phyloP scores from a whole-genome alignment of 2,797 vertebrate species.

The Allochrocebus solatus region DNA sequence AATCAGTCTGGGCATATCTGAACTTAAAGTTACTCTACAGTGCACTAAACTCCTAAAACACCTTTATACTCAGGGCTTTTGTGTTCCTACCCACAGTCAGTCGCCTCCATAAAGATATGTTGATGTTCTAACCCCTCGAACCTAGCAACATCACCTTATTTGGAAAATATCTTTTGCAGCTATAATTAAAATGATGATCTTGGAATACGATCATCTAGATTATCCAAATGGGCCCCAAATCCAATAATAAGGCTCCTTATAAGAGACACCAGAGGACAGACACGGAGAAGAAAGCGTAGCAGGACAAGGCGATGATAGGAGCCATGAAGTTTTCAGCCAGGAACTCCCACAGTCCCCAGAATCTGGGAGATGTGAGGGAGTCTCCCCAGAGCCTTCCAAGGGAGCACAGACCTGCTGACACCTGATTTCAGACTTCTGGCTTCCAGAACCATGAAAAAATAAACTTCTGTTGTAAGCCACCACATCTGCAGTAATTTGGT shows the following conservation, averaged over 20 bases:
- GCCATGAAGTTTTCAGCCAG: not conserved
- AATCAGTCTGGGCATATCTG: not conserved
- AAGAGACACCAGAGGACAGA: not conserved
- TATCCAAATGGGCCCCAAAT: not conserved
- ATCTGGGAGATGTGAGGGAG: not conserved
- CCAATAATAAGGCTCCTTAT: not conserved
- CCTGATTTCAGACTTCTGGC: not conserved
- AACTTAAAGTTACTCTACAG: not conserved
- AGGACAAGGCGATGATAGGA: not conserved
- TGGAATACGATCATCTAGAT: not conserved
- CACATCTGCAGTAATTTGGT: not conserved
- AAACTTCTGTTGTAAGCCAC: not conserved
- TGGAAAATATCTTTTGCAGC: not conserved
- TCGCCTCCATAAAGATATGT: not conserved
- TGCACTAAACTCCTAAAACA: not conserved
- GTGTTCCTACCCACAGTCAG: not conserved
- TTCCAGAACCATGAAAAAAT: not conserved
- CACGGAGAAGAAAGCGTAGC: accelerated
- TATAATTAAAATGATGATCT: not conserved
- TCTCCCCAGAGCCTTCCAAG: not conserved
- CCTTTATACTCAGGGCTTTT: not conserved
- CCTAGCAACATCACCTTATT: not conserved
- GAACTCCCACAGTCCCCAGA: not conserved
- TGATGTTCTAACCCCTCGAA: not conserved
- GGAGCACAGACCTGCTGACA: not conserved